These are phyloP conservation scores for Ophion slaviceki DNA, from an alignment of 2,888 invertebrate genomes.

Conservation along the genomic window DNA sequence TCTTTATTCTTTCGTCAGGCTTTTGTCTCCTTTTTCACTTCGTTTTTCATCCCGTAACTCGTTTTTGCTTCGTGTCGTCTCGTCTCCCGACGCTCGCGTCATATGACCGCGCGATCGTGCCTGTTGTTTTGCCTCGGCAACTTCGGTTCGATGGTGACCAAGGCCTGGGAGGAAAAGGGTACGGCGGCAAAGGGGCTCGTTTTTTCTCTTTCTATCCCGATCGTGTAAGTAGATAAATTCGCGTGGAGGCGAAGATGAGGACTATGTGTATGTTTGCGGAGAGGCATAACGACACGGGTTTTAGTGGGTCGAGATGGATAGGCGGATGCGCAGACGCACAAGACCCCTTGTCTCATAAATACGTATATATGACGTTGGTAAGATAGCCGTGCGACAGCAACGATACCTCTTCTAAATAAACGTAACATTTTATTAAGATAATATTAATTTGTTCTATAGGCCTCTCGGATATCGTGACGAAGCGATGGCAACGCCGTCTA, in stretches of 20 bases:
- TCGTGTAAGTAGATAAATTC: background rate
- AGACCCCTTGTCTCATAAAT: constrained; percentile 14
- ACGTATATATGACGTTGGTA: background rate
- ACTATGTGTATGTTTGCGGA: constrained; percentile 12
- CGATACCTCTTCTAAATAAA: too few species aligned
- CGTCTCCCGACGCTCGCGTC: background rate
- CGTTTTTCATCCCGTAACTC: constrained; percentile 8
- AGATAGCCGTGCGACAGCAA: too few species aligned
- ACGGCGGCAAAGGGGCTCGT: constrained; percentile 24
- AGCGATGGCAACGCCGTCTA: too few species aligned
- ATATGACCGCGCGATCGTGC: background rate
- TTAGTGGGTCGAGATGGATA: constrained; percentile 20
- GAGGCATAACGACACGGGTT: constrained; percentile 18
- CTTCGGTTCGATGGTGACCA: too few species aligned
- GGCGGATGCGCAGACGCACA: constrained; percentile 40
- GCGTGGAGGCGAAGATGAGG: constrained; percentile 42
- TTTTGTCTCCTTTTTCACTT: background rate
- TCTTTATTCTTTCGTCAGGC: constrained; percentile 1
- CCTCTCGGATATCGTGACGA: too few species aligned
- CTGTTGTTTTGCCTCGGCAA: constrained; percentile 16
- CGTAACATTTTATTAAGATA: too few species aligned
- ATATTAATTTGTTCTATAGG: too few species aligned
- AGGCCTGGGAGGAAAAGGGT: constrained; percentile 26
- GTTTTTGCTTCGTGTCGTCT: constrained; percentile 4
- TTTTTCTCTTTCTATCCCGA: background rate